These are phyloP conservation scores for Trileptium ribeirensis DNA, from an alignment of 2,888 invertebrate genomes.

Conservation along the genomic window DNA sequence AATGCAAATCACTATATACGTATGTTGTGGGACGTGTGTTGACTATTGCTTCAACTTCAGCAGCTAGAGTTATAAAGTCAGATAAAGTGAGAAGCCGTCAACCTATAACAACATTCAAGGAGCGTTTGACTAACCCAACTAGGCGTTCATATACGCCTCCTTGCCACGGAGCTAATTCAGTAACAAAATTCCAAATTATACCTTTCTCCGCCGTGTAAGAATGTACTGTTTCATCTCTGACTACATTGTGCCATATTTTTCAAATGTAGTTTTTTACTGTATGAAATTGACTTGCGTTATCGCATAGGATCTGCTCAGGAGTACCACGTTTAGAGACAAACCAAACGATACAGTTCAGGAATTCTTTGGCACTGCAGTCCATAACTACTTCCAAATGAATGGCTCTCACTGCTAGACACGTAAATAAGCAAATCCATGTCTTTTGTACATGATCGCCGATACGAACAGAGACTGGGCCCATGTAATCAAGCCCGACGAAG, in stretches of 20 bases:
- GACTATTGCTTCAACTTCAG: neutral
- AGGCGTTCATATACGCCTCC: too few relatives aligned
- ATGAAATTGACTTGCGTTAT: neutral
- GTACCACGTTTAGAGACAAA: neutral
- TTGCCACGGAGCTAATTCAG: too few relatives aligned
- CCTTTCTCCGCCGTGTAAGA: too few relatives aligned
- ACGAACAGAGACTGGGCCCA: neutral
- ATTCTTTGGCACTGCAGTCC: neutral
- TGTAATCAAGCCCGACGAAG: constrained; percentile 6
- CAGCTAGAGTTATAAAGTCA: neutral
- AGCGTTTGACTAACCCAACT: neutral
- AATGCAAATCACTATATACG: neutral
- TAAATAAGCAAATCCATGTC: constrained; percentile 23
- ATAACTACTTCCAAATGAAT: constrained; percentile 13
- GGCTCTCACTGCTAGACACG: constrained; percentile 15
- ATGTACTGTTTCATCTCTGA: neutral
- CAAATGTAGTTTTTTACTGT: neutral
- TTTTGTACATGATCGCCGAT: neutral
- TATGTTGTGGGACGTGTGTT: neutral
- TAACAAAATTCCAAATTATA: too few relatives aligned
- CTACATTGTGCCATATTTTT: neutral
- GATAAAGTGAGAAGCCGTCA: neutral
- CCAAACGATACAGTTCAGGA: neutral
- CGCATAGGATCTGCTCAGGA: neutral
- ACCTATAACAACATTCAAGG: neutral